Base-by-base conservation (phyloP, 2,113 vertebrate genomes). In the Laterallus jamaicensis region DNA sequence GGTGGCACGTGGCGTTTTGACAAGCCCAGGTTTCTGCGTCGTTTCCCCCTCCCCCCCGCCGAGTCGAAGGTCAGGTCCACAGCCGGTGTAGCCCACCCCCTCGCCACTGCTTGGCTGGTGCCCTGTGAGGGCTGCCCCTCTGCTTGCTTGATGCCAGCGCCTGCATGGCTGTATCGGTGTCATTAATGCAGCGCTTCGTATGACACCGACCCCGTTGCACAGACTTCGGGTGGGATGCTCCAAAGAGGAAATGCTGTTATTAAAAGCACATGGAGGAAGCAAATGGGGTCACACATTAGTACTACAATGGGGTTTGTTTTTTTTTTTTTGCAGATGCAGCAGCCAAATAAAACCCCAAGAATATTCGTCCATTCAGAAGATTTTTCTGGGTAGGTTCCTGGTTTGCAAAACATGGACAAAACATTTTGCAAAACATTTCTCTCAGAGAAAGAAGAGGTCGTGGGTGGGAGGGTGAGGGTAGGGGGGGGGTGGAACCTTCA, bases 241-340 rank as follows among this genome's bases (percentile, higher is more conserved):
- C 17, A 47, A 69, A 56, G 68, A 44, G 67, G 22, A 71, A 69
- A 89, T 54, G 52, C 59, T 39, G 7, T 15, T 75, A 1, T 21
- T 52, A 22, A 88, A 22, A 88, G 22, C 10, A 29, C 14, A 7
- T 24, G 1, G 2, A 59, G 26, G 29, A 75, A 64, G 52, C 9
- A 21, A 91, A 32, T 15, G 44, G 39, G 10, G 39, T 75, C 0
- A 0, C 68, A 6, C 15, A 9, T n/a, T 26, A 64, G 5, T 25
- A 18, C 18, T 13, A 11, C 12, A 31, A 11, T 10, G 5, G 5
- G 5, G 35, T 35, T 35, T 35, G 6, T 35, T 35, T 35, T 35
- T 35, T 25, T 54, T 73, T 62, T 85, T 56, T 47, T 64, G 42
- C 59, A 75, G 69, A 5, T n/a, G 19, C n/a, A 44, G 64, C 49